phyloP scores from a whole-genome alignment of 2,797 vertebrate genomes.

The Chiroxiphia lanceolata region DNA sequence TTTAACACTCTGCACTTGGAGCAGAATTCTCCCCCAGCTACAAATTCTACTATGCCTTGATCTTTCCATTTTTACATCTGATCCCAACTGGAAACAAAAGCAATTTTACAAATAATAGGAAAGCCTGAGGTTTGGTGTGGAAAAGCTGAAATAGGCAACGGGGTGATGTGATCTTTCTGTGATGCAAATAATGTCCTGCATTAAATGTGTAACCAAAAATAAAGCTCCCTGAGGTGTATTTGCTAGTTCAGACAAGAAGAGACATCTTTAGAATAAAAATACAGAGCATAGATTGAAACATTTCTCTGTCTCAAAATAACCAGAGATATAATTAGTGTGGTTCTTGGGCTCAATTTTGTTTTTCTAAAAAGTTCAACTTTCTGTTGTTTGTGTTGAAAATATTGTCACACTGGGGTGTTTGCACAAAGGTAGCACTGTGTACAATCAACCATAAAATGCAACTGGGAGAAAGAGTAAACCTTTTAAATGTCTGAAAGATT shows the following conservation, averaged over 20 bases:
- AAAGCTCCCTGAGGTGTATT: constrained; percentile 56
- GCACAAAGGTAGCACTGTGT: neutral
- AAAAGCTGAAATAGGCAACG: constrained; percentile 1
- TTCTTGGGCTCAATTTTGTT: neutral
- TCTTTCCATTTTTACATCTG: constrained; percentile 32
- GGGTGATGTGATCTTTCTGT: constrained; percentile 18
- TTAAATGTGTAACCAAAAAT: constrained; percentile 51
- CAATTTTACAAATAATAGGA: constrained; percentile 43
- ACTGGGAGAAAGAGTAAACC: neutral
- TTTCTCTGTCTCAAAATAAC: constrained; percentile 34
- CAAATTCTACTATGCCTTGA: neutral
- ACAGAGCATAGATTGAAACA: constrained; percentile 7
- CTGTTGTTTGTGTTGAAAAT: neutral
- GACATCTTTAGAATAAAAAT: constrained; percentile 55
- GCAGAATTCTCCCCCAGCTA: neutral
- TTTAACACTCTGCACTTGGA: neutral
- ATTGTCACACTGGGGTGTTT: neutral
- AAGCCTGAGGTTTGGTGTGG: constrained; percentile 17
- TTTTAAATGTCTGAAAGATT: neutral
- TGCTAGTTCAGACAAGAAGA: constrained; percentile 59
- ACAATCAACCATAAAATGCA: neutral
- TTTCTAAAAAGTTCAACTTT: constrained; percentile 5
- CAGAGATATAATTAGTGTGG: constrained; percentile 26
- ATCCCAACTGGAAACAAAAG: constrained; percentile 48
- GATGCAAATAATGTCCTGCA: constrained; percentile 50